Conservation (phyloP, 2,797 vertebrate species). For the Myripristis murdjan region DNA sequence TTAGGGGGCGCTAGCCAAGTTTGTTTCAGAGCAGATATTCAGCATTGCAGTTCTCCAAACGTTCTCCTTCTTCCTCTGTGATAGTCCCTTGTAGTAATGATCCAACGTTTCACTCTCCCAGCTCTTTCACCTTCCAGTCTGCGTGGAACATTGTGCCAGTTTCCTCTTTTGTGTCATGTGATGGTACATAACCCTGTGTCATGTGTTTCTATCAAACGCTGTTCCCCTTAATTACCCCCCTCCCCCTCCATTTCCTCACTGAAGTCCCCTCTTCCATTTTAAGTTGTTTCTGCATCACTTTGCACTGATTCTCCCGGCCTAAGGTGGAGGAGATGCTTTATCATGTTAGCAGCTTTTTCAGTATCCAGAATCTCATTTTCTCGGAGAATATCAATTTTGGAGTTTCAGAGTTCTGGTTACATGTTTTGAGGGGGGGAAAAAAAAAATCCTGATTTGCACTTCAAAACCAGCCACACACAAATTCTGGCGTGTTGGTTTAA, state of each 20-base stretch:
- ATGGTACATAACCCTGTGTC: neutral
- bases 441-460: constrained; percentile 64
- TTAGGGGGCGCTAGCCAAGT: neutral
- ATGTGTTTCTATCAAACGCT: constrained; percentile 14
- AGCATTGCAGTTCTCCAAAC: constrained; percentile 9
- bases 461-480: constrained; percentile 51
- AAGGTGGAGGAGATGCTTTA: constrained; percentile 10
- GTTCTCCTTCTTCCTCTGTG: constrained; percentile 57
- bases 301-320: neutral
- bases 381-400: constrained; percentile 10
- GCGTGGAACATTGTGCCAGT: constrained; percentile 5
- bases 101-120: constrained; percentile 16
- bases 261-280: neutral
- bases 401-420: constrained; percentile 2
- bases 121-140: constrained; percentile 10
- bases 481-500: constrained; percentile 30
- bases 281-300: neutral
- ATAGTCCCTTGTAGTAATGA: constrained; percentile 73
- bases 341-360: neutral
- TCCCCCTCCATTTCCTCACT: neutral
- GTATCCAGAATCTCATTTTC: constrained; percentile 27
- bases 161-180: constrained; percentile 25
- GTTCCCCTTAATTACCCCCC: neutral
- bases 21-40: constrained; percentile 17
- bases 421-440: neutral